A percentile compares a stretch with the other conserved stretches of the same genome.
Evolutionary conservation across 2,888 invertebrate genomes (phyloP).

Genomic region (Formica aserva): DNA sequence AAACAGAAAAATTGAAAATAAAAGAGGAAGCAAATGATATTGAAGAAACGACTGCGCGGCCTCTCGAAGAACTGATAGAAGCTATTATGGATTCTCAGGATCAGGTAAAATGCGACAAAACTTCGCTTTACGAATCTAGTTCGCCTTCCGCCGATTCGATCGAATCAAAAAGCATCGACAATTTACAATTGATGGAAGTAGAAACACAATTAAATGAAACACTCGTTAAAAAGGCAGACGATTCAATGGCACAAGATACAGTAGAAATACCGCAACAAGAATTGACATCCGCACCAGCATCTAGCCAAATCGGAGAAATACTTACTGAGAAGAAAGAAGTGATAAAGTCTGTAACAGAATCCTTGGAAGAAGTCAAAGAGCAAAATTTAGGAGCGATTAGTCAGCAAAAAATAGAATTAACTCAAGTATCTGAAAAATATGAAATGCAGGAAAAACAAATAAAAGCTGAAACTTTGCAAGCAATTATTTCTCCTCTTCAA

Average conservation of each 20-base stretch:
- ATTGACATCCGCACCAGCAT: not conserved
- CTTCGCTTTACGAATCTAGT: constrained; percentile 50
- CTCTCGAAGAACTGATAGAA: constrained; percentile 78
- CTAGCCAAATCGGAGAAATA: constrained; percentile 3
- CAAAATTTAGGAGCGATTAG: not conserved
- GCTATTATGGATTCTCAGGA: constrained; percentile 73
- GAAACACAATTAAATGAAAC: constrained; percentile 43
- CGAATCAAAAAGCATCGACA: constrained; percentile 25
- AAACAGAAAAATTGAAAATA: constrained; percentile 36
- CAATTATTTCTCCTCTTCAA: constrained; percentile 44
- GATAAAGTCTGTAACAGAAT: constrained; percentile 36
- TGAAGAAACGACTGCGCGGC: constrained; percentile 76
- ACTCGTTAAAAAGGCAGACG: constrained; percentile 48
- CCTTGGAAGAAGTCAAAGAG: constrained; percentile 6
- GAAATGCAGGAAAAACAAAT: constrained; percentile 16
- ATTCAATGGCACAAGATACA: constrained; percentile 38
- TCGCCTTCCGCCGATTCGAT: constrained; percentile 59
- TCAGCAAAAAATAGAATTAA: constrained; percentile 3
- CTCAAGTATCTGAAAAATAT: constrained; percentile 1
- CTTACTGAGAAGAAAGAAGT: not conserved
- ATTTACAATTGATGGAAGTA: constrained; percentile 34
- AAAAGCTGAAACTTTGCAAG: constrained; percentile 32
- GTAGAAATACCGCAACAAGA: not conserved
- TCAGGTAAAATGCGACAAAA: constrained; percentile 44
- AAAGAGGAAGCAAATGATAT: constrained; percentile 73